Evolutionary conservation across 2,113 vertebrate genomes (phyloP).

Genomic region (Merops nubicus): DNA sequence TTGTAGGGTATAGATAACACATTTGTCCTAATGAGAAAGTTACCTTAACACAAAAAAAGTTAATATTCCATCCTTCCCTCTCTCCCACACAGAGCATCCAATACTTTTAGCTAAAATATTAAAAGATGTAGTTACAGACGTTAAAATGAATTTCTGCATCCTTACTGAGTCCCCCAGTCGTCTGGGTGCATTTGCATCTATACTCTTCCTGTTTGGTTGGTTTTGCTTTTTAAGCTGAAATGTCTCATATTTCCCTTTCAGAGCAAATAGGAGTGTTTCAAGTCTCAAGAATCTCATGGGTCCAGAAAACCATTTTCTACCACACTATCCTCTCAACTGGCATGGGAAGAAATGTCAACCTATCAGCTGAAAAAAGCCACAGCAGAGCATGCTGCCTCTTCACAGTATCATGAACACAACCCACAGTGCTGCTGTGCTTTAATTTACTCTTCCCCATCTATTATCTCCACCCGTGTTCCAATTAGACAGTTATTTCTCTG

Average conservation of each 20-base stretch:
- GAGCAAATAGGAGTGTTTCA: neutral
- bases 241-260: neutral
- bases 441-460: neutral
- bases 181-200: neutral
- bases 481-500: neutral
- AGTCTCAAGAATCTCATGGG: neutral
- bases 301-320: neutral
- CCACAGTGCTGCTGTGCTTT: neutral
- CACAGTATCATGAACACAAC: rapidly evolving
- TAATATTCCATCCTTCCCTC: neutral
- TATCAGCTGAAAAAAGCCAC: neutral
- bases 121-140: neutral
- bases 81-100: neutral
- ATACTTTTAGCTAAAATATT: neutral
- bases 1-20: neutral
- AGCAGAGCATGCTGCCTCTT: neutral
- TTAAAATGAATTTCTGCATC: neutral
- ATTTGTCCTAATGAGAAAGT: neutral
- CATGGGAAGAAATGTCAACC: neutral
- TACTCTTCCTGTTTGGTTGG: neutral
- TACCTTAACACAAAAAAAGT: neutral
- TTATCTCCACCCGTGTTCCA: neutral
- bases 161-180: neutral
- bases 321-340: neutral
- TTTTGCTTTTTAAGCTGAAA: neutral